Percentiles rank a stretch among this genome's conserved stretches.
phyloP scores from a whole-genome alignment of 1,140 invertebrate species.

The Halesus radiatus region DNA sequence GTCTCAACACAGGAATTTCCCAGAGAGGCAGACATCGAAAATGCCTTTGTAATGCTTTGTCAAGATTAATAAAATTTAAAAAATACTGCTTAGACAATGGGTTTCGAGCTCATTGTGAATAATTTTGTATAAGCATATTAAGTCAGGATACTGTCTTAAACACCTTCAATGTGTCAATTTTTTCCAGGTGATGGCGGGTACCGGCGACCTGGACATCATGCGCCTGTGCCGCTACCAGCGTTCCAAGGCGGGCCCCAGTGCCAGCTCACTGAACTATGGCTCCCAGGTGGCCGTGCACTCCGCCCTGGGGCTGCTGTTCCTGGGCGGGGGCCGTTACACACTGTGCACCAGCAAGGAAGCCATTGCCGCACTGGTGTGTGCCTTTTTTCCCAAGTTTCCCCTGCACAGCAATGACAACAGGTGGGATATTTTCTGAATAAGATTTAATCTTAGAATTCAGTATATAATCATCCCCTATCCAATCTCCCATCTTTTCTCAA shows the following conservation, averaged over 20 bases:
- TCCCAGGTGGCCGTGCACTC: slow-evolving; percentile 95
- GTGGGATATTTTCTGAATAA: slow-evolving; percentile 62
- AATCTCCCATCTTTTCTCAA: no score
- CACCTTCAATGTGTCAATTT: neutral
- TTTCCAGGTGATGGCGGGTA: slow-evolving; percentile 89
- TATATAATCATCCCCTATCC: no score
- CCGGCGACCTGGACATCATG: slow-evolving; percentile 90
- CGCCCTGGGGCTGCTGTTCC: slow-evolving; percentile 91
- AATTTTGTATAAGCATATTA: no score
- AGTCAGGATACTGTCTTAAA: no score
- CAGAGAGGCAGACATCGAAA: no score
- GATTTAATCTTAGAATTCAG: no score
- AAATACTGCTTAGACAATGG: no score
- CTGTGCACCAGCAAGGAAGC: slow-evolving; percentile 87
- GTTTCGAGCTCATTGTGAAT: no score
- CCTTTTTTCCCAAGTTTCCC: slow-evolving; percentile 97
- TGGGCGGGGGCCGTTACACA: slow-evolving; percentile 93
- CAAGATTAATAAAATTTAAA: no score
- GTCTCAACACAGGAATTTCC: no score
- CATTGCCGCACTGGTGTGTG: slow-evolving; percentile 90
- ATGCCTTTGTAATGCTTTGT: no score
- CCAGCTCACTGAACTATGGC: slow-evolving; percentile 86
- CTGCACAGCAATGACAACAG: slow-evolving; percentile 96
- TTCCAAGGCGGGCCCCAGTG: slow-evolving; percentile 76
- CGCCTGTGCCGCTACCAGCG: slow-evolving; percentile 88